phyloP scores from a whole-genome alignment of 2,888 invertebrate genomes.

The Leptopterna dolabrata region DNA sequence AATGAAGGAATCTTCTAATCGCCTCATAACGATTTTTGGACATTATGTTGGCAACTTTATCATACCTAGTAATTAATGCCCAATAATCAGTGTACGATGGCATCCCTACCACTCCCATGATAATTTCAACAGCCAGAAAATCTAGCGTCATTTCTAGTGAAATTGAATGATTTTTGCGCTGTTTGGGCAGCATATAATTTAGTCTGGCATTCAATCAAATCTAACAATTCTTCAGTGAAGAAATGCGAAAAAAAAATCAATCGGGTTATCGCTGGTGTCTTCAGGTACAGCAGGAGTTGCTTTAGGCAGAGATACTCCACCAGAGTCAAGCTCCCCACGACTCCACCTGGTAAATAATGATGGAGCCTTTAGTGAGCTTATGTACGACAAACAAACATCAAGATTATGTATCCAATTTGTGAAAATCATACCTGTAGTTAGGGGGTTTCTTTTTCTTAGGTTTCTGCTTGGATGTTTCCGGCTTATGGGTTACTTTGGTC shows the following conservation, averaged over 20 bases:
- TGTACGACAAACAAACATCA: too few relatives aligned
- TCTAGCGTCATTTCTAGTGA: neutral
- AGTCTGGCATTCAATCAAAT: too few relatives aligned
- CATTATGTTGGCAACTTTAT: conserved; percentile 17
- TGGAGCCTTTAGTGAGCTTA: neutral
- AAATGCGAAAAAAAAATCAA: neutral
- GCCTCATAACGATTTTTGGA: neutral
- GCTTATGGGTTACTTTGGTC: too few relatives aligned
- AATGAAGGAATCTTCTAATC: conserved; percentile 13
- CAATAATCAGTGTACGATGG: conserved; percentile 23
- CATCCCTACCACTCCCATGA: conserved; percentile 21
- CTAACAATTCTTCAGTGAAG: too few relatives aligned
- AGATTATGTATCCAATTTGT: too few relatives aligned
- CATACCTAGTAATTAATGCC: neutral
- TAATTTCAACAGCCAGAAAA: neutral
- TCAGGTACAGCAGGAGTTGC: neutral
- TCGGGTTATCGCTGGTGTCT: neutral
- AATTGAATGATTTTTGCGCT: neutral
- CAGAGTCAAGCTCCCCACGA: neutral
- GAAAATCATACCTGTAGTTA: too few relatives aligned
- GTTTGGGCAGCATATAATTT: too few relatives aligned
- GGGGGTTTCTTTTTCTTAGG: too few relatives aligned
- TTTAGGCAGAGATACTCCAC: neutral
- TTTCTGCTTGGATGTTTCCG: too few relatives aligned
- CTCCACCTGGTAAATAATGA: neutral